phyloP scores from a whole-genome alignment of 2,113 vertebrate genomes.

The Sinocyclocheilus anophthalmus region DNA sequence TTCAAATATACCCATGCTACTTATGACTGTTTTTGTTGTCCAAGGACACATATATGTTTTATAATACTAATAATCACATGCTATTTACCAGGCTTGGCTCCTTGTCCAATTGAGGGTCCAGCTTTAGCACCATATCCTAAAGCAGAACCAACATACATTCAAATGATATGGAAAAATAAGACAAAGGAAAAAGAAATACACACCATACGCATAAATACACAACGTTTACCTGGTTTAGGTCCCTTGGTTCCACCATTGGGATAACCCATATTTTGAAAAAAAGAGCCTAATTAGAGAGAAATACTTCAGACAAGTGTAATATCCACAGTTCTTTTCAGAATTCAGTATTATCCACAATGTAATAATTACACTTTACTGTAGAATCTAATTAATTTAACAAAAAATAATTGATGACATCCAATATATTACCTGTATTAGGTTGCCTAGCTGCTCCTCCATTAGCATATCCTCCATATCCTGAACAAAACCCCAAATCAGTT shows the following conservation, averaged over 20 bases:
- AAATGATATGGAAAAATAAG: neutral
- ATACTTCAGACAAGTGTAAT: neutral
- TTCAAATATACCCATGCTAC: too few relatives aligned
- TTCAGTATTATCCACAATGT: neutral
- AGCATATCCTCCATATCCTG: conserved; percentile 47
- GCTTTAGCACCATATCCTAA: neutral
- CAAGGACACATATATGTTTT: neutral
- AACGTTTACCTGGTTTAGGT: conserved; percentile 41
- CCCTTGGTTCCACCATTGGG: neutral
- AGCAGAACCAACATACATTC: neutral
- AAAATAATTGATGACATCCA: neutral
- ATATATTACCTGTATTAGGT: conserved; percentile 19
- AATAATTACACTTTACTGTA: neutral
- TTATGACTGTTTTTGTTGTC: too few relatives aligned
- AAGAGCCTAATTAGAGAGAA: neutral
- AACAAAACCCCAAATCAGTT: conserved; percentile 10
- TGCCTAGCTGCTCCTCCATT: conserved; percentile 25
- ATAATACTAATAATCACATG: neutral
- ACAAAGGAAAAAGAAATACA: neutral
- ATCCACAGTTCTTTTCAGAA: neutral
- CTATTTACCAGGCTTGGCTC: conserved; percentile 7
- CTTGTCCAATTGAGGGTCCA: neutral
- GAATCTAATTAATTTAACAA: neutral
- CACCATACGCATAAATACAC: neutral
- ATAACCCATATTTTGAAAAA: neutral